Conservation (phyloP, 1,140 invertebrate genomes). For the Brachionus rotundiformis region DNA sequence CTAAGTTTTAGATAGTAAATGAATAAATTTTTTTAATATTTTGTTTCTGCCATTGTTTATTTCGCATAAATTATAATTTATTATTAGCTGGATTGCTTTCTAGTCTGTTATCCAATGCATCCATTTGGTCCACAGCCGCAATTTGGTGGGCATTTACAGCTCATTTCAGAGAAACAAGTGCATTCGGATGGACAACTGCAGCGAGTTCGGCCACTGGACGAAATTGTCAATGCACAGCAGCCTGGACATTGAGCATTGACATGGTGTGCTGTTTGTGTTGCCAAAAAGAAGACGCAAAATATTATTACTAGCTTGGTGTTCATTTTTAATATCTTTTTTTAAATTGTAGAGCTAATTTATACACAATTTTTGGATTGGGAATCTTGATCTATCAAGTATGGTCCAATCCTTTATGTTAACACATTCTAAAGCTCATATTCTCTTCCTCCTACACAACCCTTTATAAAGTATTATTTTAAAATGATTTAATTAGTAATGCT, state of each 20-base stretch:
- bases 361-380: neutral
- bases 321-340: neutral
- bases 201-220: neutral
- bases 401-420: neutral
- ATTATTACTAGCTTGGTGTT: neutral
- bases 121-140: slow-evolving; percentile 28
- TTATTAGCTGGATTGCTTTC: neutral
- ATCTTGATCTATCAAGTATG: too few relatives aligned
- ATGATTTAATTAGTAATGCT: too few relatives aligned
- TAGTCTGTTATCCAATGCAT: slow-evolving; percentile 2
- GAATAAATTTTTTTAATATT: neutral
- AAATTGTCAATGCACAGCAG: neutral
- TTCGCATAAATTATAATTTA: slow-evolving; percentile 3
- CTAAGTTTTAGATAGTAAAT: neutral
- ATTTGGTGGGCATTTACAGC: slow-evolving; percentile 13
- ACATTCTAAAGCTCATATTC: neutral
- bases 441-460: neutral
- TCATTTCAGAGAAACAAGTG: neutral
- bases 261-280: neutral
- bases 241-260: slow-evolving; percentile 23
- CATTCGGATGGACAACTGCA: neutral
- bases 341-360: neutral
- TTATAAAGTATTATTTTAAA: too few relatives aligned
- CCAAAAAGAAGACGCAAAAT: neutral
- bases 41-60: slow-evolving; percentile 35